Conservation (phyloP, 2,797 vertebrate genomes). For the Ispidina picta region DNA sequence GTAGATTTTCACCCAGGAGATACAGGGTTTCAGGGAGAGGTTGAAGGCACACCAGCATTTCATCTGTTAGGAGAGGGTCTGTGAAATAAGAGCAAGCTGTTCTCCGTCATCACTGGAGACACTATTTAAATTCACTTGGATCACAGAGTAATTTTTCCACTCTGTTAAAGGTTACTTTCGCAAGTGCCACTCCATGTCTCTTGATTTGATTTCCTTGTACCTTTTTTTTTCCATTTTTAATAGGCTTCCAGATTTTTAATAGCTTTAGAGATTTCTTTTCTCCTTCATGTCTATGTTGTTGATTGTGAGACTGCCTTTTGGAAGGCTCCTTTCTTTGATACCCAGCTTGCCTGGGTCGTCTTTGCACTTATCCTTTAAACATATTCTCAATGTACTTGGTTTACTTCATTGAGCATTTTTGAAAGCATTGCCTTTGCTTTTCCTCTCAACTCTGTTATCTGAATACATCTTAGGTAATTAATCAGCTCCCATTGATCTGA, state of each 20-base stretch:
- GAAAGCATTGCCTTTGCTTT: slow-evolving; percentile 73
- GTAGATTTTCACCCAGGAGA: neutral
- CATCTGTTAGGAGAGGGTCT: neutral
- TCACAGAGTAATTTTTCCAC: slow-evolving; percentile 58
- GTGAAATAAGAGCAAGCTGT: neutral
- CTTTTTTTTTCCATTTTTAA: slow-evolving; percentile 72
- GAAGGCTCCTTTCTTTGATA: slow-evolving; percentile 72
- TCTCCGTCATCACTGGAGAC: neutral
- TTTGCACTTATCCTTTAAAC: slow-evolving; percentile 70
- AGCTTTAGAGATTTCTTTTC: slow-evolving; percentile 74
- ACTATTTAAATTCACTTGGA: slow-evolving; percentile 51
- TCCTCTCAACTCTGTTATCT: slow-evolving; percentile 74
- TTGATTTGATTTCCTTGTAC: slow-evolving; percentile 76
- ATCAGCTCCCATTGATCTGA: slow-evolving; percentile 77
- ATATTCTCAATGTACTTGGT: slow-evolving; percentile 62
- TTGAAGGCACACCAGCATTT: neutral
- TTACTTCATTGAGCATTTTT: slow-evolving; percentile 72
- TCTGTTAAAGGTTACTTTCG: slow-evolving; percentile 48
- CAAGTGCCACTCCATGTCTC: slow-evolving; percentile 70
- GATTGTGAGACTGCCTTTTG: slow-evolving; percentile 73
- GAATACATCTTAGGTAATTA: slow-evolving; percentile 79
- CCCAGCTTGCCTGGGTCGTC: slow-evolving; percentile 58
- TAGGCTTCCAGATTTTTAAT: slow-evolving; percentile 73
- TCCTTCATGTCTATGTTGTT: slow-evolving; percentile 72
- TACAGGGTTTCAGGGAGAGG: neutral